Base-by-base conservation (phyloP, 1,140 invertebrate species). In the Drosophila insularis region DNA sequence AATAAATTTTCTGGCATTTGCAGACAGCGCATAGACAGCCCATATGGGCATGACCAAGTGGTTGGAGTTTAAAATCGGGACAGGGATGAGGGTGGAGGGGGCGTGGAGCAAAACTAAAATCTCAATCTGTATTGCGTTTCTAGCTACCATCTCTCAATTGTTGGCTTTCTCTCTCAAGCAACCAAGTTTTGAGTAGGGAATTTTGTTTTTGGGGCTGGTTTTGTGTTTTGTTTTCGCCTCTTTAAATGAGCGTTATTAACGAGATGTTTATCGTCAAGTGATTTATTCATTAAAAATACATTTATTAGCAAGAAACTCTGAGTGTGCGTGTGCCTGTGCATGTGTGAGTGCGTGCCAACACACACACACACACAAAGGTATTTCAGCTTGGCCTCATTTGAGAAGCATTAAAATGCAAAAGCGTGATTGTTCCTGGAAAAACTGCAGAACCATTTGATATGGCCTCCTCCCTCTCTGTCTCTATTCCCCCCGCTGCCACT, bases 281-380 rank as follows among this genome's bases (percentile, higher is more conserved):
- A 90, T 90, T 90, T 90, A 90, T 90, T 89, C 89, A 89, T 89
- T 90, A 90, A 90, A 89, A 90, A 81, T 78, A 74, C 84, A 90
- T 90, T 90, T 90, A 90, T 90, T 89, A 90, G 78, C 80, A 71
- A 80, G 77, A 90, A 82, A 82, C 87, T 78, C 75, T 69, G 14
- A 43, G 31, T 6, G 72, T 87, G 84, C 70, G 23, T 27, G 23
- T 27, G 4, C 23, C 23, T 27, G 4, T 27, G 27, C 5, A 6
- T 27, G 27, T 27, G 27, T 27, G 27, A 27, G 72, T 87, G 84
- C 70, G 85, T 81, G 85, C 40, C 75, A 71, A 31, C 67, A 43
- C 59, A 55, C 53, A 77, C 63, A 58, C 61, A 65, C 50, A 71
- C 75, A 74, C 68, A 62, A 64, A 71, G 39, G 43, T 55, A 56